phyloP scores from a whole-genome alignment of 2,888 invertebrate species.

The Stramonita haemastoma region DNA sequence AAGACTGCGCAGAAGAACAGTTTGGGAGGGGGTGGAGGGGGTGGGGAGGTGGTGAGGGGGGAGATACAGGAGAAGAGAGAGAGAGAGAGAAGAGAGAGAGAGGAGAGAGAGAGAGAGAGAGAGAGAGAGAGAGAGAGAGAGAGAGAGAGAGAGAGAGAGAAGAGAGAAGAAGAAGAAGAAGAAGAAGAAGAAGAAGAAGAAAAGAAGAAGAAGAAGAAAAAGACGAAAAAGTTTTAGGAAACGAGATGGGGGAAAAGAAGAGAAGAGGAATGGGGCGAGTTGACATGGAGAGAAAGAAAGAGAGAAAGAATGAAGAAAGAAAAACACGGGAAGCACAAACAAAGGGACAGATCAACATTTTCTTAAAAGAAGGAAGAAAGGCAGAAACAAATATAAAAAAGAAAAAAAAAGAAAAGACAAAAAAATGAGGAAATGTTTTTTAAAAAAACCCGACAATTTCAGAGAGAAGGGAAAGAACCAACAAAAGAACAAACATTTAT shows the following conservation, averaged over 20 bases:
- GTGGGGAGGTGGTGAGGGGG: background rate
- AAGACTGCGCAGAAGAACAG: too few relatives aligned
- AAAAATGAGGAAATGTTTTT: background rate
- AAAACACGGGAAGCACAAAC: background rate
- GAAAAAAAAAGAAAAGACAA: background rate
- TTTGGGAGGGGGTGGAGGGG: too few relatives aligned
- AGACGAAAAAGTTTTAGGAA: background rate
- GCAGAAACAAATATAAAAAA: background rate
- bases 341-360: background rate
- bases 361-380: background rate
- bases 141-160: background rate
- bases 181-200: background rate
- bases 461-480: too few relatives aligned
- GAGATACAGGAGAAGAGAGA: background rate
- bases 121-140: slow-evolving; percentile 16
- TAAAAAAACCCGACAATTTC: too few relatives aligned
- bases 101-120: background rate
- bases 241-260: background rate
- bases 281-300: background rate
- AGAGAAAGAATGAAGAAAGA: background rate
- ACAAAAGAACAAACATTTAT: too few relatives aligned
- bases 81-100: background rate
- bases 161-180: background rate
- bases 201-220: background rate
- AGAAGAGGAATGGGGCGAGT: background rate